Evolutionary conservation across 2,888 invertebrate genomes (phyloP), one percentile per base, ranked within the genome.

Genomic region (Macrosoma leucophasiata): DNA sequence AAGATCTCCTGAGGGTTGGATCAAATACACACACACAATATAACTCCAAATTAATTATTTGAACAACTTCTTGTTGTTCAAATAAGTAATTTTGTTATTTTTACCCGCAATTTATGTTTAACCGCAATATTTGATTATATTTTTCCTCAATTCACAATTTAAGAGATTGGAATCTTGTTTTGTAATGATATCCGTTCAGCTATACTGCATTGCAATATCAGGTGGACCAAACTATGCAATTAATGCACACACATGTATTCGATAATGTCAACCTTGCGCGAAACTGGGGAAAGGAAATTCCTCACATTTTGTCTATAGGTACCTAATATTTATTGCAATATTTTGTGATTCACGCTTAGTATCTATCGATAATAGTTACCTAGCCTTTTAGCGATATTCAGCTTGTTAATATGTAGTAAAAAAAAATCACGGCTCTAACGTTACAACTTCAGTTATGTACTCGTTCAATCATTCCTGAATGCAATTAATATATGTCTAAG

Each of bases 211-310:
- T 37, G 21, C n/a, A 31, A 24, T 38, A 34, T 38, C 13, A 35
- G 24, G 36, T 39, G 34, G 40, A 37, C 38, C 42, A 39, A 33
- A 35, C 32, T 29, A 36, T 43, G 19, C 42, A 41, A 45, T 41
- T 48, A 20, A 19, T 20, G 21, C 6, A 21, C 24, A 20, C 20
- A n/a, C n/a, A n/a, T n/a, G n/a, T n/a, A n/a, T n/a, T n/a, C n/a
- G n/a, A n/a, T 49, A 41, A 26, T 29, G 34, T 25, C 59, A 60
- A 56, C 68, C 70, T 71, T 71, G 65, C 21, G 34, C 27, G 42
- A 61, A 52, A 52, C 48, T 41, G 57, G 65, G 62, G 70, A 75
- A 69, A 65, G 74, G 69, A 65, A 62, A 70, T 73, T 61, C 58
- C 55, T 58, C 43, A 52, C 58, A 58, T 54, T 58, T 54, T 58